These are phyloP conservation scores for Alviniconcha strummeri DNA, from an alignment of 2,888 invertebrate species.

Conservation along the genomic window DNA sequence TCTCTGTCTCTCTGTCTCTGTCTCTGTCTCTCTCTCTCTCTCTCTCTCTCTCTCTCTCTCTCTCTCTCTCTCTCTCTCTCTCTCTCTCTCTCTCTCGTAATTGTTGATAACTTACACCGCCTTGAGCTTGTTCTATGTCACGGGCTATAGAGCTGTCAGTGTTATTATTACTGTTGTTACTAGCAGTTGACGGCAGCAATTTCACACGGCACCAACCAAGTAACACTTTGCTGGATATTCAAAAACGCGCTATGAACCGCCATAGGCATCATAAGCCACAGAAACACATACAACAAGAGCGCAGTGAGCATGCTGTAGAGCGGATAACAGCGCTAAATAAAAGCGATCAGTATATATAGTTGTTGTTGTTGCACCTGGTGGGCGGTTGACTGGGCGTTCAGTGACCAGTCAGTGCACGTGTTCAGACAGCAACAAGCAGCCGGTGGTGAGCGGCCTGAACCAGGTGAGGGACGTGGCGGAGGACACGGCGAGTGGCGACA, in stretches of 20 bases:
- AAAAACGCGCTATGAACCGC: too few relatives aligned
- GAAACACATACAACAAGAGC: not conserved
- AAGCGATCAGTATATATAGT: not conserved
- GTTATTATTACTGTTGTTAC: too few relatives aligned
- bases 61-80: not conserved
- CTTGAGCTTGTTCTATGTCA: too few relatives aligned
- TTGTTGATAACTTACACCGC: not conserved
- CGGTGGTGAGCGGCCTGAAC: not conserved
- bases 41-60: not conserved
- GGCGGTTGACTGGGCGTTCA: too few relatives aligned
- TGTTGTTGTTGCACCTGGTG: too few relatives aligned
- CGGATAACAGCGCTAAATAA: not conserved
- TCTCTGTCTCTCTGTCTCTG: not conserved
- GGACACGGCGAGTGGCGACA: not conserved
- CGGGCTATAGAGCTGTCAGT: too few relatives aligned
- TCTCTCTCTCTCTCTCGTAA: not conserved
- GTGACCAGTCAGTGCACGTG: not conserved
- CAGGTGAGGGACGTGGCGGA: not conserved
- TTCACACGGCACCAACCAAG: not conserved
- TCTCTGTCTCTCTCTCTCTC: not conserved
- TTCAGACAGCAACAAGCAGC: slow-evolving; percentile 10
- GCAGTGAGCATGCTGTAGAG: too few relatives aligned
- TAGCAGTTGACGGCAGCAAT: too few relatives aligned
- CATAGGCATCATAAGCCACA: not conserved
- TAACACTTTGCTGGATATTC: too few relatives aligned